A percentile compares a stretch with the other conserved stretches of the same genome.
phyloP scores from a whole-genome alignment of 1,140 invertebrate species.

The Ostrea edulis region DNA sequence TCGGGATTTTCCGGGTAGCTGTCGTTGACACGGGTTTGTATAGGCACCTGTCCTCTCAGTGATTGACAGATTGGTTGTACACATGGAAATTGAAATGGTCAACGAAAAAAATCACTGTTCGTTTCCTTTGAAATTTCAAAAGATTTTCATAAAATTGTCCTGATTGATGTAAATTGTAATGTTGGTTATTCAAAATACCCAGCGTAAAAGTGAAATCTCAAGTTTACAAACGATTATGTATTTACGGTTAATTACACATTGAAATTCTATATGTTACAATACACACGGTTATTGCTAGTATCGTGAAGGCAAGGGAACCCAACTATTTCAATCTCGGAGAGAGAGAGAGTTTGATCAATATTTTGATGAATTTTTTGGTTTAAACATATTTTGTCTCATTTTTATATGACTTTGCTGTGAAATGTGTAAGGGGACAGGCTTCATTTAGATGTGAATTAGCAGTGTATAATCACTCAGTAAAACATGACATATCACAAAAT shows the following conservation, averaged over 20 bases:
- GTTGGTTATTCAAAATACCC: neutral
- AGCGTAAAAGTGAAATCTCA: neutral
- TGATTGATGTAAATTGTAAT: neutral
- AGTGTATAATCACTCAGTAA: too few relatives aligned
- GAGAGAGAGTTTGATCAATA: neutral
- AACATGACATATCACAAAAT: too few relatives aligned
- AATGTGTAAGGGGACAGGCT: neutral
- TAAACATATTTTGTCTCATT: too few relatives aligned
- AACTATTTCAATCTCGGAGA: neutral
- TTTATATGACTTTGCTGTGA: neutral
- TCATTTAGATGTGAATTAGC: neutral
- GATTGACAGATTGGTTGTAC: neutral
- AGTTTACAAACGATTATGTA: neutral
- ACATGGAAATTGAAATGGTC: neutral
- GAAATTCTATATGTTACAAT: neutral
- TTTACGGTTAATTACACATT: neutral
- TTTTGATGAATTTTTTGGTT: neutral
- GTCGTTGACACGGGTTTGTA: neutral
- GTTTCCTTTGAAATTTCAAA: neutral
- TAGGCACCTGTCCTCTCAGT: neutral
- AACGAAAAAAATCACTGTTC: neutral
- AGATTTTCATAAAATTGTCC: neutral
- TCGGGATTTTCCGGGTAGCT: conserved; percentile 22
- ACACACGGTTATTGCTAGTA: neutral
- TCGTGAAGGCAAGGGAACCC: neutral